These are phyloP conservation scores for Bolinopsis microptera DNA, from an alignment of 37 sponge, comb jelly and placozoan genomes.

Conservation along the genomic window DNA sequence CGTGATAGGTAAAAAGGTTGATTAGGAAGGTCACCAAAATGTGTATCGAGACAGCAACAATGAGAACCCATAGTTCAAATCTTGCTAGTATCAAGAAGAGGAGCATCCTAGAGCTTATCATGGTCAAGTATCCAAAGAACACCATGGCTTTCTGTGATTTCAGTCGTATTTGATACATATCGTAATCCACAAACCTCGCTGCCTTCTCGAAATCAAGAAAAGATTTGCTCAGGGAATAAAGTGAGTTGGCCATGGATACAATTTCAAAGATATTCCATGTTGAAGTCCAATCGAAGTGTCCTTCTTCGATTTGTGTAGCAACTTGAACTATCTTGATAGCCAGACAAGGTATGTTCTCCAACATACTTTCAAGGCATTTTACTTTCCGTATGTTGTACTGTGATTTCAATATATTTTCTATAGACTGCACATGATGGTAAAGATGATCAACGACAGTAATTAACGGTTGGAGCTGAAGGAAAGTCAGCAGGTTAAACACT, in stretches of 20 bases:
- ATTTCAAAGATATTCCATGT: neutral
- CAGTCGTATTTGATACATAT: neutral
- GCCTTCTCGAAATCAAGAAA: neutral
- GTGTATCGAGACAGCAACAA: neutral
- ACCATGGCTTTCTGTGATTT: neutral
- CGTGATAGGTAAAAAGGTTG: neutral
- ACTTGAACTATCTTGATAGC: neutral
- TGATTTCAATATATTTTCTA: neutral
- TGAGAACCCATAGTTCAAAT: neutral
- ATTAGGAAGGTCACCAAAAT: neutral
- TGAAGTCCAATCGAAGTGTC: neutral
- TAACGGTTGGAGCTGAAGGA: neutral
- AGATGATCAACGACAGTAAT: neutral
- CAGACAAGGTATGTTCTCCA: constrained; percentile 1
- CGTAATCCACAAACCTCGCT: neutral
- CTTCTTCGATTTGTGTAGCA: neutral
- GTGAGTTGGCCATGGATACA: neutral
- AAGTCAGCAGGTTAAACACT: neutral
- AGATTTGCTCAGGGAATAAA: neutral
- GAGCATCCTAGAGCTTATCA: neutral
- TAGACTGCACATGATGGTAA: neutral
- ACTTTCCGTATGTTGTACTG: neutral
- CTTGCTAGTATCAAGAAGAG: neutral
- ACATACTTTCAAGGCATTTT: neutral
- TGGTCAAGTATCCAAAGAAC: neutral